A percentile compares a stretch with the other conserved stretches of the same genome.
These are phyloP conservation scores for Orchesellides sinensis DNA, from an alignment of 2,888 invertebrate species.

Conservation along the genomic window DNA sequence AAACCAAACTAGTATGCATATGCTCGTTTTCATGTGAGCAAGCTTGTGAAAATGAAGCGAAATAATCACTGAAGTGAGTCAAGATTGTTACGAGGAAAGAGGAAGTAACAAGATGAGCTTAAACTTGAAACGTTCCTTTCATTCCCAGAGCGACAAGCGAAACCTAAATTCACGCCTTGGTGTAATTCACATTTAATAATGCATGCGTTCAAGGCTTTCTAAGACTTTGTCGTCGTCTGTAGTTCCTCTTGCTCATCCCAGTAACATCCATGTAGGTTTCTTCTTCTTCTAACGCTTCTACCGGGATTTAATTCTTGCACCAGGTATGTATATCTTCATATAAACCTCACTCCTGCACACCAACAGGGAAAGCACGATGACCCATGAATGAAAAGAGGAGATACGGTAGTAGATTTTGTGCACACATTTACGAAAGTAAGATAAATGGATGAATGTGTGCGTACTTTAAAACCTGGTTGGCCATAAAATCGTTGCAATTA, in stretches of 20 bases:
- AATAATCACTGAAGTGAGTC: conserved; percentile 30
- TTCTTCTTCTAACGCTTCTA: no score
- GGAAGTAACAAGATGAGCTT: conserved; percentile 26
- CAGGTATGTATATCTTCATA: background rate
- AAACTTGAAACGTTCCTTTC: conserved; percentile 29
- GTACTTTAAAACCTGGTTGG: conserved; percentile 34
- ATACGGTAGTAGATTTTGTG: background rate
- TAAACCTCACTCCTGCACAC: no score
- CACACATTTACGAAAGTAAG: conserved; percentile 9
- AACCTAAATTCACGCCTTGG: conserved; percentile 43
- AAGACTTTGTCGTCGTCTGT: no score
- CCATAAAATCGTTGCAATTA: conserved; percentile 59
- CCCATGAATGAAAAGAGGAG: background rate
- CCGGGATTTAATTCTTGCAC: no score
- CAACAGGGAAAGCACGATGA: background rate
- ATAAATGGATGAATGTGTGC: conserved; percentile 17
- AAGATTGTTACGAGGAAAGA: background rate
- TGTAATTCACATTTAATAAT: conserved; percentile 49
- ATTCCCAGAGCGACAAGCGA: conserved; percentile 44
- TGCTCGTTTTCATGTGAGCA: background rate
- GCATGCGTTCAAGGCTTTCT: conserved; percentile 35
- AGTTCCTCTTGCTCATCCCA: no score
- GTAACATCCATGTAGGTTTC: no score
- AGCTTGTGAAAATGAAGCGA: conserved; percentile 32
- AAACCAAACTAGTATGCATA: no score